Percentiles rank a stretch among this genome's conserved stretches.
Conservation (phyloP, 1,140 invertebrate genomes). For the Daktulosphaira vitifoliae region DNA sequence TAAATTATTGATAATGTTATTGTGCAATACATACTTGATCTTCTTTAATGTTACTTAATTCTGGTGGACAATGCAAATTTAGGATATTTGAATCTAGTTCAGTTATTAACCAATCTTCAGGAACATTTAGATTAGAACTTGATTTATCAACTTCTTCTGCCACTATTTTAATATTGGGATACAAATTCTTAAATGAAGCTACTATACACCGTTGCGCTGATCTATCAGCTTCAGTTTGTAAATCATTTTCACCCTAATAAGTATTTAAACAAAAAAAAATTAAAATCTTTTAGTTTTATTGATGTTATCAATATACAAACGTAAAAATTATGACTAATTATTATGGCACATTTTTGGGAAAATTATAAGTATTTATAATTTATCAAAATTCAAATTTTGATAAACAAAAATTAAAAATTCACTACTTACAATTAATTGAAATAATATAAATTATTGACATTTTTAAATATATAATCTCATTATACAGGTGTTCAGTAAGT, state of each 20-base stretch:
- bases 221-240: conserved; percentile 95
- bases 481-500: too few relatives aligned
- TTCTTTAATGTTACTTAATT: conserved; percentile 53
- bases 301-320: too few relatives aligned
- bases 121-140: conserved; percentile 46
- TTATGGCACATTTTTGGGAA: too few relatives aligned
- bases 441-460: too few relatives aligned
- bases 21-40: conserved; percentile 45
- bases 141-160: conserved; percentile 74
- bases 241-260: conserved; percentile 56
- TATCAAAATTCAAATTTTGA: too few relatives aligned
- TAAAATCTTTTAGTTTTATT: too few relatives aligned
- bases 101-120: conserved; percentile 62
- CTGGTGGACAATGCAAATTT: conserved; percentile 56
- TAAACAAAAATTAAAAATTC: too few relatives aligned
- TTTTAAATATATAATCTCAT: too few relatives aligned
- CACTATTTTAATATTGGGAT: conserved; percentile 79
- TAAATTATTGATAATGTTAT: too few relatives aligned
- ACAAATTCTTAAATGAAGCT: conserved; percentile 69
- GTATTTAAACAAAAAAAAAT: not conserved
- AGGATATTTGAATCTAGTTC: conserved; percentile 64
- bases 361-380: too few relatives aligned
- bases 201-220: conserved; percentile 88
- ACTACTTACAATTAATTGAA: too few relatives aligned
- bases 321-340: too few relatives aligned